These are phyloP conservation scores for Pediacus dermestoides DNA, from an alignment of 2,888 invertebrate species.

Conservation along the genomic window DNA sequence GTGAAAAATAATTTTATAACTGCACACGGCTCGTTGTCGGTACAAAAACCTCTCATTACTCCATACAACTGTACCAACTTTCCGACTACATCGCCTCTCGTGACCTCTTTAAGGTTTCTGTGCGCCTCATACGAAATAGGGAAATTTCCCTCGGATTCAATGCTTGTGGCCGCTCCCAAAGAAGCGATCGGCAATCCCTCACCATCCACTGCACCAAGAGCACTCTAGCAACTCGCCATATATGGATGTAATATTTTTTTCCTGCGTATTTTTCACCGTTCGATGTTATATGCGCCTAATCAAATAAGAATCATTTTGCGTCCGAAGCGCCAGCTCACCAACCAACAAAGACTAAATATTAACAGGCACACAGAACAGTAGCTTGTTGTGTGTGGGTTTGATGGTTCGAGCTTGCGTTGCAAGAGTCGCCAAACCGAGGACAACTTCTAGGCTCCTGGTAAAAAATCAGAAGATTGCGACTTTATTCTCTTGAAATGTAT, in stretches of 20 bases:
- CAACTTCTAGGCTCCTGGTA: conserved; percentile 12
- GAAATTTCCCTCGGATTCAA: conserved; percentile 38
- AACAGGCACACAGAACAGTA: conserved; percentile 7
- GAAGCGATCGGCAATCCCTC: no score
- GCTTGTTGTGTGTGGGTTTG: no score
- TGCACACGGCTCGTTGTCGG: no score
- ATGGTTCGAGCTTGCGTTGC: no score
- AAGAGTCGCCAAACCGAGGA: not conserved
- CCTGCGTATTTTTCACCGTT: conserved; percentile 3
- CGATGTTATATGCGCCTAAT: conserved; percentile 17
- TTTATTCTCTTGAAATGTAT: not conserved
- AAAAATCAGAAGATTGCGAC: conserved; percentile 13
- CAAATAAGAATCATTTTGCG: conserved; percentile 28
- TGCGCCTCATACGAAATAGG: conserved; percentile 31
- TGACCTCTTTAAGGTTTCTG: conserved; percentile 19
- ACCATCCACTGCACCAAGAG: no score
- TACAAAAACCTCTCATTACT: no score
- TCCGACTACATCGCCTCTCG: no score
- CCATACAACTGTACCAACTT: no score
- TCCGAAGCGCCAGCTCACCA: conserved; percentile 30
- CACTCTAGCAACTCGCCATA: no score
- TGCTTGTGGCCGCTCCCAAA: conserved; percentile 25
- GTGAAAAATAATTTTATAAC: no score
- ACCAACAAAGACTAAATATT: conserved; percentile 1
- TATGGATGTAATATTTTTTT: conserved; percentile 1